Conservation (phyloP, 2,888 invertebrate species). For the Drosophila bunnanda region DNA sequence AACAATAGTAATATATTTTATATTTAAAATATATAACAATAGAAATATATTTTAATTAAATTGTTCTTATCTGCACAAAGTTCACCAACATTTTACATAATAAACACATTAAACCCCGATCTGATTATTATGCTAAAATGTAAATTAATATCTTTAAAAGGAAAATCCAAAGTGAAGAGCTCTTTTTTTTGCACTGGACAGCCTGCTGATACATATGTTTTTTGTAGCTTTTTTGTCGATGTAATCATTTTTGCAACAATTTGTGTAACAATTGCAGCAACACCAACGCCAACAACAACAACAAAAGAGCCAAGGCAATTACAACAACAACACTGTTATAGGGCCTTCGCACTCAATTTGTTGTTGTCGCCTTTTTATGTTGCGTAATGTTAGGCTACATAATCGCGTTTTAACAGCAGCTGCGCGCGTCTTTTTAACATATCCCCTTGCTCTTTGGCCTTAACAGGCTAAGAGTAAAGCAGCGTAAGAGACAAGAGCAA, state of each 20-base stretch:
- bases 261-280: conserved; percentile 65
- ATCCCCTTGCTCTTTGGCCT: conserved; percentile 21
- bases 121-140: conserved; percentile 42
- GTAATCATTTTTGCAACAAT: conserved; percentile 67
- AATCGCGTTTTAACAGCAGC: conserved; percentile 72
- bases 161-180: not conserved
- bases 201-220: not conserved
- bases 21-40: not conserved
- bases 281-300: conserved; percentile 36
- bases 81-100: conserved; percentile 58
- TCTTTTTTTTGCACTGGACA: not conserved
- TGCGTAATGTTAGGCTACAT: conserved; percentile 81
- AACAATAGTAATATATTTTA: not conserved
- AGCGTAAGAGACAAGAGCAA: not conserved
- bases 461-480: conserved; percentile 37
- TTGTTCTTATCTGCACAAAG: not conserved
- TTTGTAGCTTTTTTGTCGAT: conserved; percentile 32
- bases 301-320: conserved; percentile 18
- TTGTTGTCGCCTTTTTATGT: conserved; percentile 60
- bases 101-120: conserved; percentile 19
- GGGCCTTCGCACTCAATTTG: conserved; percentile 35
- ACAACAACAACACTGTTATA: conserved; percentile 14
- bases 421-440: conserved; percentile 42
- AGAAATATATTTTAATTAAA: not conserved
- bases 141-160: conserved; percentile 42